These are phyloP conservation scores for Oceanodroma leucorhoa DNA, from an alignment of 2,797 vertebrate genomes.

Conservation along the genomic window DNA sequence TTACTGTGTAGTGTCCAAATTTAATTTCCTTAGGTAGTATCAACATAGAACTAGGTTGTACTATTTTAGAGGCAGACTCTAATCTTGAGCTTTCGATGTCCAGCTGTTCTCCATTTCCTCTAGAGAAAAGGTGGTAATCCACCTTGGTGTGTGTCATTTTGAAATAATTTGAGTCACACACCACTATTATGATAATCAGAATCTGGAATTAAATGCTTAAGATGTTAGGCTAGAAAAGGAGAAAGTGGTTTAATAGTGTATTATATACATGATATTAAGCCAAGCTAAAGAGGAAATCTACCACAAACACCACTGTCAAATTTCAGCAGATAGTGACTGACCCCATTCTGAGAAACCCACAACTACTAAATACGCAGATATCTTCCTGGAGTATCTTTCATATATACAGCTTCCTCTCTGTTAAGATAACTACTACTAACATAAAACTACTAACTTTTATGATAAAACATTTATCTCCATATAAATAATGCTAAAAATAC, in stretches of 20 bases:
- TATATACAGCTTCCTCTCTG: neutral
- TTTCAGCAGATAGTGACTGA: neutral
- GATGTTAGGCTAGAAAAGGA: neutral
- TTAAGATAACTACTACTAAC: neutral
- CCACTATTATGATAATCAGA: neutral
- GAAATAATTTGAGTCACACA: neutral
- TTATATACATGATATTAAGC: neutral
- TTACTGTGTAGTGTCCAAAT: neutral
- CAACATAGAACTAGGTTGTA: neutral
- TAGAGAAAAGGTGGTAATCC: neutral
- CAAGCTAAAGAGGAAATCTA: neutral
- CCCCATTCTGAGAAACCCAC: neutral
- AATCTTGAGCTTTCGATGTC: neutral
- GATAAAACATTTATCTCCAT: neutral
- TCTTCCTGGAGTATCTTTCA: neutral
- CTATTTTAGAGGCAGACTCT: neutral
- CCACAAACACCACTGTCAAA: neutral
- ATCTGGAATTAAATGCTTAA: neutral
- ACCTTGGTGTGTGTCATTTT: neutral
- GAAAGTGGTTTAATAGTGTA: neutral
- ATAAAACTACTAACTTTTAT: neutral
- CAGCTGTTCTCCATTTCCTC: neutral
- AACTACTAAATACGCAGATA: neutral
- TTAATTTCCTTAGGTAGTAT: neutral
- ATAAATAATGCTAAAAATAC: neutral